Percentiles rank a stretch among this genome's conserved stretches.
These are phyloP conservation scores for Aleadryas rufinucha DNA, from an alignment of 2,113 vertebrate species.

Conservation along the genomic window DNA sequence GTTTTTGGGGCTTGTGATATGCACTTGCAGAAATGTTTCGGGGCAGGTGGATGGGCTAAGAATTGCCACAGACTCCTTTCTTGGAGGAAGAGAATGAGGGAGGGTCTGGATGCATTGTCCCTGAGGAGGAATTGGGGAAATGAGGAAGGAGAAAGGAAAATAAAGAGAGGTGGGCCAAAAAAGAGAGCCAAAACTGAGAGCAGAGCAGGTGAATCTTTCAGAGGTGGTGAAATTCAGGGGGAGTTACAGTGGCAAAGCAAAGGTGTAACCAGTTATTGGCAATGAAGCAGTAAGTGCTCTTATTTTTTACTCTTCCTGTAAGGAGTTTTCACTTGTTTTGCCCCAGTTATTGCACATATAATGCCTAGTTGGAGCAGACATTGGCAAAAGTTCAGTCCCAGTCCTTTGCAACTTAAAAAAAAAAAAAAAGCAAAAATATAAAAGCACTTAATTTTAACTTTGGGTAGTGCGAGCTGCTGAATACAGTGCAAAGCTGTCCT, in stretches of 20 bases:
- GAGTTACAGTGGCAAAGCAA: neutral
- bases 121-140: neutral
- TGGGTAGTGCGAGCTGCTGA: neutral
- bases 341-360: accelerated
- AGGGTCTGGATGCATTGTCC: neutral
- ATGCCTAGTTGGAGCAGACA: neutral
- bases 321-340: neutral
- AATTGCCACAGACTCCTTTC: neutral
- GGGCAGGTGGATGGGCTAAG: neutral
- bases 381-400: neutral
- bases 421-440: neutral
- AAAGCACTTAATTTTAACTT: neutral
- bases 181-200: neutral
- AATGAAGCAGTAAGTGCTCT: neutral
- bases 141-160: neutral
- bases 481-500: neutral
- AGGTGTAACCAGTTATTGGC: neutral
- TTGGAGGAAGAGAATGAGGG: neutral
- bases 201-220: neutral
- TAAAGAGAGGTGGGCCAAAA: neutral
- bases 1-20: neutral
- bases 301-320: neutral
- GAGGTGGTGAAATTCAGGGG: neutral
- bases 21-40: neutral
- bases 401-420: neutral